Evolutionary conservation across 2,888 invertebrate genomes (phyloP).

Genomic region (Biston betularia): DNA sequence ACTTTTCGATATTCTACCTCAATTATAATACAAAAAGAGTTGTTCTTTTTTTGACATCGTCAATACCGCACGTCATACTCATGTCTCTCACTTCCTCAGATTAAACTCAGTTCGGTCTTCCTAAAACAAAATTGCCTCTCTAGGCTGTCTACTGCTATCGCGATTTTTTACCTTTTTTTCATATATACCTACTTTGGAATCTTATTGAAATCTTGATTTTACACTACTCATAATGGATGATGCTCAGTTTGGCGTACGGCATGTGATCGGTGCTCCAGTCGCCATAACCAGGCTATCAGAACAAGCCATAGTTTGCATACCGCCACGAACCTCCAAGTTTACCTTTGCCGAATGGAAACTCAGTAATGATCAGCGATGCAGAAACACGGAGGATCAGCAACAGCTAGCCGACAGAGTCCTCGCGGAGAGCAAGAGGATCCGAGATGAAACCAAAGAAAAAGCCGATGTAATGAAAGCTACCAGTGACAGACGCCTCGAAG

Average conservation of each 20-base stretch:
- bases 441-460: slow-evolving; percentile 90
- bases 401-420: slow-evolving; percentile 93
- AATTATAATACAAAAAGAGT: neutral
- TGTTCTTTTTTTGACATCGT: neutral
- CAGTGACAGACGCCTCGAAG: slow-evolving; percentile 90
- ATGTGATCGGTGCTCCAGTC: slow-evolving; percentile 75
- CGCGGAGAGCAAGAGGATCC: slow-evolving; percentile 86
- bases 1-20: no score
- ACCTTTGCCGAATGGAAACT: slow-evolving; percentile 91
- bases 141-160: neutral
- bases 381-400: slow-evolving; percentile 93
- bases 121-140: no score
- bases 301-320: slow-evolving; percentile 77
- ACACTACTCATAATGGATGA: slow-evolving; percentile 59
- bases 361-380: slow-evolving; percentile 89
- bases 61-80: neutral
- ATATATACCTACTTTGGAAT: neutral
- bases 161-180: neutral
- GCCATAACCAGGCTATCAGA: slow-evolving; percentile 75
- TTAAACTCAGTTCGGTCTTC: no score
- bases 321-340: slow-evolving; percentile 84
- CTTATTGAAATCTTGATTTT: neutral
- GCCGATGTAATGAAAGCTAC: slow-evolving; percentile 92
- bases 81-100: no score
- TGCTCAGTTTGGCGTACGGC: slow-evolving; percentile 71